A percentile compares a stretch with the other conserved stretches of the same genome.
These are phyloP conservation scores for Cenopis cana DNA, from an alignment of 2,888 invertebrate genomes.

Conservation along the genomic window DNA sequence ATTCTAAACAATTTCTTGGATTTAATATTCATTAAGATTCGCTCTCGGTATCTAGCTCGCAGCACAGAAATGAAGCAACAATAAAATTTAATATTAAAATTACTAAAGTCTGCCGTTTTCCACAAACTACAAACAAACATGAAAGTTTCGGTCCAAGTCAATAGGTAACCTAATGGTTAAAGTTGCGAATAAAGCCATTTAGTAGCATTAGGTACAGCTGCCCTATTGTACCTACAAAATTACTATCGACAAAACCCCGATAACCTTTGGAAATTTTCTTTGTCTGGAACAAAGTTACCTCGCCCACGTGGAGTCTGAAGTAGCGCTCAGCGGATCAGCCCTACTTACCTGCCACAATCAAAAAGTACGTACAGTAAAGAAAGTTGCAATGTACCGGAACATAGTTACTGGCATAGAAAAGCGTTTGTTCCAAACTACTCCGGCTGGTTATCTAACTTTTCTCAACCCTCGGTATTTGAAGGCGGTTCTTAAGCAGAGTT, in stretches of 20 bases:
- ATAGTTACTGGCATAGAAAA: constrained; percentile 55
- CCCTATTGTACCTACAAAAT: neutral
- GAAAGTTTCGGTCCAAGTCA: neutral
- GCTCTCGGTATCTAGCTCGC: neutral
- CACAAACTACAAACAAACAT: neutral
- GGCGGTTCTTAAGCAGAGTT: constrained; percentile 57
- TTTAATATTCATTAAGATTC: neutral
- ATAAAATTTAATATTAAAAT: neutral
- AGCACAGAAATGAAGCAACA: neutral
- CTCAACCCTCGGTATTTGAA: constrained; percentile 50
- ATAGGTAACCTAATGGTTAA: neutral
- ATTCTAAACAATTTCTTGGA: constrained; percentile 8
- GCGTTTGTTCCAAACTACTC: constrained; percentile 62
- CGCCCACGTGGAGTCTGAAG: constrained; percentile 28
- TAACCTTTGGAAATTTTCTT: neutral
- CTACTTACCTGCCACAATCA: constrained; percentile 53
- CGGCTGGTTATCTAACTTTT: constrained; percentile 69
- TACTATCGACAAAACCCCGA: neutral
- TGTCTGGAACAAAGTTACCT: constrained; percentile 5
- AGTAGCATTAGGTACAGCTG: neutral
- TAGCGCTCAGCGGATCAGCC: constrained; percentile 43
- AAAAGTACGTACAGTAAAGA: constrained; percentile 53
- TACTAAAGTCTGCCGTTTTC: neutral
- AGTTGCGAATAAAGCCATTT: neutral
- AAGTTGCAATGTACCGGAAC: constrained; percentile 59